A percentile compares a stretch with the other conserved stretches of the same genome.
phyloP scores from a whole-genome alignment of 2,888 invertebrate species.

The Palloptera scutellata region DNA sequence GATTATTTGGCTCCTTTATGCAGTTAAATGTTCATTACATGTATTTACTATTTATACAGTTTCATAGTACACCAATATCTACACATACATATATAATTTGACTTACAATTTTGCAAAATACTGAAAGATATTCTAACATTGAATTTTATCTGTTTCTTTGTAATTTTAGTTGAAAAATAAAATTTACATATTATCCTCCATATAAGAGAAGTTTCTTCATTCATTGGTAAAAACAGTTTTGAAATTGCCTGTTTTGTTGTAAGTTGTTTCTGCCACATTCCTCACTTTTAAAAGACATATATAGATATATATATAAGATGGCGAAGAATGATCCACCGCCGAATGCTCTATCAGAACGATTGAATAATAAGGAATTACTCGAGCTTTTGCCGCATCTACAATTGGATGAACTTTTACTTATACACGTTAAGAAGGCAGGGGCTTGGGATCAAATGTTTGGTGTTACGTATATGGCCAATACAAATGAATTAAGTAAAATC shows the following conservation, averaged over 20 bases:
- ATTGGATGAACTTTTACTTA: conserved; percentile 30
- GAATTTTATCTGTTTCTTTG: conserved; percentile 28
- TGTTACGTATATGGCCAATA: background rate
- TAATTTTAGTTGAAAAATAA: conserved; percentile 39
- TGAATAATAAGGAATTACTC: conserved; percentile 30
- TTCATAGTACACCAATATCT: too few relatives aligned
- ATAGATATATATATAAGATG: background rate
- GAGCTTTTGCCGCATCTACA: conserved; percentile 31
- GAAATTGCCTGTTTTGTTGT: conserved; percentile 19
- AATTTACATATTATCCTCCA: conserved; percentile 25
- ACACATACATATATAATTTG: too few relatives aligned
- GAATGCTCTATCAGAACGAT: conserved; percentile 8
- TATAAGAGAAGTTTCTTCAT: conserved; percentile 13
- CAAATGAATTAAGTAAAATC: conserved; percentile 9
- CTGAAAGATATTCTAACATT: background rate
- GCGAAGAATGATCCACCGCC: conserved; percentile 14
- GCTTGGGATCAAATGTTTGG: conserved; percentile 28
- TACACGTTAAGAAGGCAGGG: conserved; percentile 23
- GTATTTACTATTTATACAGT: too few relatives aligned
- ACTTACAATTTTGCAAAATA: too few relatives aligned
- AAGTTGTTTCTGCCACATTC: conserved; percentile 20
- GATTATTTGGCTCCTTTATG: too few relatives aligned
- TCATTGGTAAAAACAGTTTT: conserved; percentile 14
- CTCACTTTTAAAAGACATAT: background rate
- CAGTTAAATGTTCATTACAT: too few relatives aligned